phyloP scores from a whole-genome alignment of 2,888 invertebrate genomes.

The Chironomus riparius region DNA sequence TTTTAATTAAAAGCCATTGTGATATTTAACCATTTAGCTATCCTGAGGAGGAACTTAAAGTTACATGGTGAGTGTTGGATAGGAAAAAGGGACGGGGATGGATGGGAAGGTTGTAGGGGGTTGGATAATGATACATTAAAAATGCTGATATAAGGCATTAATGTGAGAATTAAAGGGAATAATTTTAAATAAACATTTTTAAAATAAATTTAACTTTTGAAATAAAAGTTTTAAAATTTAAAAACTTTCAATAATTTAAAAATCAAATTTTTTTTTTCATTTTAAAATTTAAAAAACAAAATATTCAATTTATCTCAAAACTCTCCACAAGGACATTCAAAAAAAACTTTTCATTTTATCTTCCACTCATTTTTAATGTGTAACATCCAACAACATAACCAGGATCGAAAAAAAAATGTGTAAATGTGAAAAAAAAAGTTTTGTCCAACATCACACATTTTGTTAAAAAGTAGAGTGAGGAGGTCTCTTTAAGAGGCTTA shows the following conservation, averaged over 20 bases:
- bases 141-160: too few species aligned
- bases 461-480: background rate
- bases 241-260: too few species aligned
- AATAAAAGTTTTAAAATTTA: too few species aligned
- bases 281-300: too few species aligned
- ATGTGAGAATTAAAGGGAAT: too few species aligned
- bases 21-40: background rate
- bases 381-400: background rate
- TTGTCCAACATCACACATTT: background rate
- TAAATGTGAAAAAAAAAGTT: background rate
- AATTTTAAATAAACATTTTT: too few species aligned
- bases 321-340: background rate
- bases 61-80: background rate
- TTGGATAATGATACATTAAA: background rate
- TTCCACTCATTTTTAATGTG: background rate
- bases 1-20: conserved; percentile 20
- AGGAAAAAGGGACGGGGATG: background rate
- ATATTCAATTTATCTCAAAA: too few species aligned
- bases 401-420: background rate
- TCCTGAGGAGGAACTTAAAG: background rate
- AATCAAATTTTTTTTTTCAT: too few species aligned
- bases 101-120: background rate
- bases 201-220: too few species aligned
- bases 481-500: conserved; percentile 9
- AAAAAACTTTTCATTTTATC: background rate